These are phyloP conservation scores for Bombus haemorrhoidalis DNA, from an alignment of 1,140 invertebrate genomes.

Conservation along the genomic window DNA sequence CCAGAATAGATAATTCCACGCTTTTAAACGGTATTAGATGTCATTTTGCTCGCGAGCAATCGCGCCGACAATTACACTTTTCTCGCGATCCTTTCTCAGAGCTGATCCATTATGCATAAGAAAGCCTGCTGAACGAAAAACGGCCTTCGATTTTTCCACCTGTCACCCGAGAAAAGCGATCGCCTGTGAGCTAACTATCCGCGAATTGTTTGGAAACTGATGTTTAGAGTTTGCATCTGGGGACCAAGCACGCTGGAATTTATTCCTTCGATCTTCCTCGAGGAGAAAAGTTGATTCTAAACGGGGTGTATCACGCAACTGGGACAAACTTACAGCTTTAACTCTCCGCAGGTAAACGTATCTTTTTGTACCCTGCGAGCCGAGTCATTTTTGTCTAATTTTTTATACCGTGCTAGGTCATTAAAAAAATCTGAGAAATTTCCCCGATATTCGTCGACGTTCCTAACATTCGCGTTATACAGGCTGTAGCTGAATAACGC, in stretches of 20 bases:
- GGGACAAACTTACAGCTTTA: too few relatives aligned
- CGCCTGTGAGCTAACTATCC: background rate
- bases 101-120: constrained; percentile 27
- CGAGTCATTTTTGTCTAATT: too few relatives aligned
- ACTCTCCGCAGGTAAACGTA: too few relatives aligned
- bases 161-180: constrained; percentile 11
- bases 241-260: background rate
- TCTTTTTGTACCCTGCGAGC: too few relatives aligned
- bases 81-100: background rate
- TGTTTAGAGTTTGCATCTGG: background rate
- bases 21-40: constrained; percentile 6
- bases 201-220: background rate
- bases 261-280: background rate
- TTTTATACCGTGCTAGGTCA: too few relatives aligned
- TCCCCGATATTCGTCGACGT: too few relatives aligned
- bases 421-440: too few relatives aligned
- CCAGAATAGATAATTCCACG: background rate
- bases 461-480: too few relatives aligned
- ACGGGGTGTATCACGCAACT: too few relatives aligned
- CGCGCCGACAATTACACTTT: background rate
- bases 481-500: too few relatives aligned
- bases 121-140: background rate
- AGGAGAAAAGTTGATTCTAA: too few relatives aligned
- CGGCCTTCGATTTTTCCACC: background rate
- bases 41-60: background rate